Evolutionary conservation across 2,797 vertebrate genomes (phyloP).

Genomic region (Ptychobarbus kaznakovi): DNA sequence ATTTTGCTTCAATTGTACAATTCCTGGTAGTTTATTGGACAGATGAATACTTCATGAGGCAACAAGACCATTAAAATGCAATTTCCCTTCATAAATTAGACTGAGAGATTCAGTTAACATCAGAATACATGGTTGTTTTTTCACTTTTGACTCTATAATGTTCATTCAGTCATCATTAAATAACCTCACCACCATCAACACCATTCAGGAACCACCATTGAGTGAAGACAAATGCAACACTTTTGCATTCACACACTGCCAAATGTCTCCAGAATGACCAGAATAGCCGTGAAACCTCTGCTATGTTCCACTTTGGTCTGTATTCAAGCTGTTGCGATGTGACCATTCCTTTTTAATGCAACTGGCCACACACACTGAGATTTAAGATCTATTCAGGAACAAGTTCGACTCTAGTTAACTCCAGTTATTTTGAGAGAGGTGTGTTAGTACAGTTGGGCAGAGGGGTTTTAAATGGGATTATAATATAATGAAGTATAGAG

Average conservation of each 20-base stretch:
- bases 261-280: conserved; percentile 46
- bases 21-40: conserved; percentile 12
- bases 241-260: conserved; percentile 46
- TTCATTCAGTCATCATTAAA: conserved; percentile 13
- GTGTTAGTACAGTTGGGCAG: conserved; percentile 83
- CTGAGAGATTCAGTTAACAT: conserved; percentile 1
- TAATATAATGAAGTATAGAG: conserved; percentile 79
- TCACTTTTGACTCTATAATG: conserved; percentile 15
- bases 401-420: conserved; percentile 73
- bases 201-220: conserved; percentile 23
- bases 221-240: conserved; percentile 42
- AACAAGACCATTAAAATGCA: not conserved
- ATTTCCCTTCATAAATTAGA: not conserved
- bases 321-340: conserved; percentile 42
- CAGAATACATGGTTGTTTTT: conserved; percentile 28
- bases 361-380: conserved; percentile 57
- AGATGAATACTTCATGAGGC: not conserved
- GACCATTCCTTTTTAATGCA: conserved; percentile 63
- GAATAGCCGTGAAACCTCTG: conserved; percentile 59
- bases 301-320: conserved; percentile 52
- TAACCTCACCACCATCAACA: not conserved
- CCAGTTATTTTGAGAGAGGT: conserved; percentile 71
- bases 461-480: conserved; percentile 81
- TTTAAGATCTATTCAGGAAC: conserved; percentile 66
- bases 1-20: not conserved